These are phyloP conservation scores for Danio jaintianensis DNA, from an alignment of 2,797 vertebrate species.

Conservation along the genomic window DNA sequence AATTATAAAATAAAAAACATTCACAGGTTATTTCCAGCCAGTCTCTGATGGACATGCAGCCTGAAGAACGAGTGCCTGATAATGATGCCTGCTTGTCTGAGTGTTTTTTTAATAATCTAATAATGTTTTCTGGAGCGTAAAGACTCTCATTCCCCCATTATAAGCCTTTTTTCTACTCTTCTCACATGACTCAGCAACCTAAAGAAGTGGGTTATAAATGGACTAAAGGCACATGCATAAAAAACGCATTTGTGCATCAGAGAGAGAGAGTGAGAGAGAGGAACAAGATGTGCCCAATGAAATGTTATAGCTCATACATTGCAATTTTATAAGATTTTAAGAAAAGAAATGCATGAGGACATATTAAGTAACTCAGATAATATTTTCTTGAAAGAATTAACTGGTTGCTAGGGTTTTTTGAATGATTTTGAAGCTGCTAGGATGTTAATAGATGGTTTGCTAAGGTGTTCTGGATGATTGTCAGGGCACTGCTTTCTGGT, in stretches of 20 bases:
- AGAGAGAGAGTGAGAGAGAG: constrained; percentile 11
- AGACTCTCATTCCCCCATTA: background rate
- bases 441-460: too few species aligned
- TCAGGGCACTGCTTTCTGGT: too few species aligned
- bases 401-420: background rate
- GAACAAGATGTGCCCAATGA: background rate
- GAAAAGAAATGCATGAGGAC: background rate
- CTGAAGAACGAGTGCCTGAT: background rate
- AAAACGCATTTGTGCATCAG: background rate
- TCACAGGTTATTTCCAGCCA: background rate
- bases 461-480: too few species aligned
- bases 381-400: background rate
- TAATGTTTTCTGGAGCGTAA: constrained; percentile 1
- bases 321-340: background rate
- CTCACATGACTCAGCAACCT: constrained; percentile 25
- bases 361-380: background rate
- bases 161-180: constrained; percentile 7
- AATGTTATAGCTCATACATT: background rate
- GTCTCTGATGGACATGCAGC: background rate
- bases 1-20: background rate
- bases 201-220: constrained; percentile 10
- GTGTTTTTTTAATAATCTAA: constrained; percentile 22
- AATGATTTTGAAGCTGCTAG: too few species aligned
- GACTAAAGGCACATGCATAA: background rate
- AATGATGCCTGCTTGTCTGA: constrained; percentile 23